These are phyloP conservation scores for Cenopis cana DNA, from an alignment of 2,888 invertebrate species.

Conservation along the genomic window DNA sequence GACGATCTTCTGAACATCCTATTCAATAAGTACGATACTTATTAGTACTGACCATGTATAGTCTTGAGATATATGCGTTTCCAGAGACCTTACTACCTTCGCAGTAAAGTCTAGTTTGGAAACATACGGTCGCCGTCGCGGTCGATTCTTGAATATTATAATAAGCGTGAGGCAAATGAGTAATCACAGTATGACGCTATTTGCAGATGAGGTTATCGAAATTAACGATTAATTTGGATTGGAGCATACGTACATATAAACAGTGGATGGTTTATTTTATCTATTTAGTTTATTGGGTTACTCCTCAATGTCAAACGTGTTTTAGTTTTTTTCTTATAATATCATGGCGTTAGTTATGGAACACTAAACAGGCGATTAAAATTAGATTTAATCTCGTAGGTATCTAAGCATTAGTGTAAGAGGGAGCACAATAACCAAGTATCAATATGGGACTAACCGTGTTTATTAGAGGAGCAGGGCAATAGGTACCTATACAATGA, in stretches of 20 bases:
- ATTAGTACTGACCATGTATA: slow-evolving; percentile 17
- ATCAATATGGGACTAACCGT: too few species aligned
- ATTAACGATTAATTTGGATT: slow-evolving; percentile 20
- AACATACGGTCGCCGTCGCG: too few species aligned
- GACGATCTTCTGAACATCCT: slow-evolving; percentile 18
- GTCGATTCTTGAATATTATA: slow-evolving; percentile 10
- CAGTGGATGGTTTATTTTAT: slow-evolving; percentile 6
- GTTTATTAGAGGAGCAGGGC: too few species aligned
- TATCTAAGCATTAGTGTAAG: too few species aligned
- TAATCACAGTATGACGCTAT: slow-evolving; percentile 24
- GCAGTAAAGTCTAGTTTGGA: slow-evolving; percentile 13
- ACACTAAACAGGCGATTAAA: too few species aligned
- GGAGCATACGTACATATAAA: neutral
- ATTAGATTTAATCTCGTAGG: too few species aligned
- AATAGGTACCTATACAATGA: too few species aligned
- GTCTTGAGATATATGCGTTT: slow-evolving; percentile 9
- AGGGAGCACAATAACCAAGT: too few species aligned
- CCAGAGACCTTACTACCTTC: neutral
- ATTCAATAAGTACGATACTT: slow-evolving; percentile 26
- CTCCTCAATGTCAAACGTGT: neutral
- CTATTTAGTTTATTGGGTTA: slow-evolving; percentile 12
- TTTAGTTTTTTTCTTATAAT: neutral
- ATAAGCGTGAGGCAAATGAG: slow-evolving; percentile 20
- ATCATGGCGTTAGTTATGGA: too few species aligned
- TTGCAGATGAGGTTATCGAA: slow-evolving; percentile 27